phyloP scores from a whole-genome alignment of 2,797 vertebrate genomes.

The Moxostoma hubbsi region DNA sequence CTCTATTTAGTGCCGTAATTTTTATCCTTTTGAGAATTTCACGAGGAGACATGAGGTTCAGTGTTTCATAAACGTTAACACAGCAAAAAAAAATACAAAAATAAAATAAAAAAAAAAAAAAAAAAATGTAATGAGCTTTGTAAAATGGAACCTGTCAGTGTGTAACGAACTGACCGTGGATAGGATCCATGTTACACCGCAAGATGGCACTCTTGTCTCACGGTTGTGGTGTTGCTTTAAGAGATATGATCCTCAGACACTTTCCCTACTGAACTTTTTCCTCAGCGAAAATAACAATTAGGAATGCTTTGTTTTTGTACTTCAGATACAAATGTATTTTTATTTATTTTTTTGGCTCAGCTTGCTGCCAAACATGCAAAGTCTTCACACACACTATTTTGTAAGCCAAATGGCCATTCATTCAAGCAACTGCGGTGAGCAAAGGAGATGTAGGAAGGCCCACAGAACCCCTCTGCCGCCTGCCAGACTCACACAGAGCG shows the following conservation, averaged over 20 bases:
- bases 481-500: background rate
- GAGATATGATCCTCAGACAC: background rate
- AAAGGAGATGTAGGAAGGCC: background rate
- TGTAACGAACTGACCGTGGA: conserved; percentile 16
- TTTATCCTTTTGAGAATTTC: conserved; percentile 71
- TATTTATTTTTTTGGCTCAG: background rate
- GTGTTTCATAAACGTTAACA: conserved; percentile 72
- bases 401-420: conserved; percentile 7
- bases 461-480: background rate
- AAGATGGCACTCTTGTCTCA: conserved; percentile 80
- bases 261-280: background rate
- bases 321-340: no score
- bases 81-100: conserved; percentile 66
- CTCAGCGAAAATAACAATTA: background rate
- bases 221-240: background rate
- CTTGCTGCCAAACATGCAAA: background rate
- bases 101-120: no score
- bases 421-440: background rate
- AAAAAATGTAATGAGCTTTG: conserved; percentile 69
- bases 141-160: conserved; percentile 57
- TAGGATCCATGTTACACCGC: conserved; percentile 60
- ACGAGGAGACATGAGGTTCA: conserved; percentile 69
- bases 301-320: background rate
- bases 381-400: background rate
- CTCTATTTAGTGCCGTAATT: conserved; percentile 72